Percentiles rank a stretch among this genome's conserved stretches.
Conservation (phyloP, 2,113 vertebrate species). For the Myodes glareolus region DNA sequence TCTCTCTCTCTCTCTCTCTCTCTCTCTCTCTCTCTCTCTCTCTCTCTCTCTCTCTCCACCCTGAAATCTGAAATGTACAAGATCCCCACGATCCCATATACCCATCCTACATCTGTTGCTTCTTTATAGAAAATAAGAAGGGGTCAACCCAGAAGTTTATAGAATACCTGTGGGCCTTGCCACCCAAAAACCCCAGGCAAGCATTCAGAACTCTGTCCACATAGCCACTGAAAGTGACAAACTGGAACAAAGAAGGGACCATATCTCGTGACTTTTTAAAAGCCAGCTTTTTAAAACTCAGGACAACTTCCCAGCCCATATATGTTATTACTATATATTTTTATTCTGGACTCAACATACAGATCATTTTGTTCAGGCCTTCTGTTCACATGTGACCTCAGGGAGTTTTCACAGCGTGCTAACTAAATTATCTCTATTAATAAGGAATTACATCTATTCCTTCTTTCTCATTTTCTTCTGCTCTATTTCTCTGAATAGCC, state of each 20-base stretch:
- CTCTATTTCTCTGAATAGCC: not conserved
- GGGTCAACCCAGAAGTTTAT: not conserved
- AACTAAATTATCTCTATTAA: not conserved
- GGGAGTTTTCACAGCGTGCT: not conserved
- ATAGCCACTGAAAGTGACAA: not conserved
- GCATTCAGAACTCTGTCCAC: not conserved
- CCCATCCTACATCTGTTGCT: not conserved
- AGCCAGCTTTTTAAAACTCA: not conserved
- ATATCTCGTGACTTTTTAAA: not conserved
- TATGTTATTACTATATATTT: not conserved
- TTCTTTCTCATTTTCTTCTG: not conserved
- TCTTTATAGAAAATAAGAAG: constrained; percentile 34
- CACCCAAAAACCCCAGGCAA: not conserved
- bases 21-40: not conserved
- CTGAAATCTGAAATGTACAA: not conserved
- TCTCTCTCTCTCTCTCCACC: no score
- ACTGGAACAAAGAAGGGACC: not conserved
- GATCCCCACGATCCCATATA: not conserved
- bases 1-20: not conserved
- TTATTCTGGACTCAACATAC: not conserved
- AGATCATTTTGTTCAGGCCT: not conserved
- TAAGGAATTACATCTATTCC: no score
- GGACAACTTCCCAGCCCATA: not conserved
- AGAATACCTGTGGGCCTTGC: not conserved
- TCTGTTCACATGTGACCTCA: not conserved